Conservation (phyloP, 2,113 vertebrate genomes). For the Pseudolaguvia tuberculata region DNA sequence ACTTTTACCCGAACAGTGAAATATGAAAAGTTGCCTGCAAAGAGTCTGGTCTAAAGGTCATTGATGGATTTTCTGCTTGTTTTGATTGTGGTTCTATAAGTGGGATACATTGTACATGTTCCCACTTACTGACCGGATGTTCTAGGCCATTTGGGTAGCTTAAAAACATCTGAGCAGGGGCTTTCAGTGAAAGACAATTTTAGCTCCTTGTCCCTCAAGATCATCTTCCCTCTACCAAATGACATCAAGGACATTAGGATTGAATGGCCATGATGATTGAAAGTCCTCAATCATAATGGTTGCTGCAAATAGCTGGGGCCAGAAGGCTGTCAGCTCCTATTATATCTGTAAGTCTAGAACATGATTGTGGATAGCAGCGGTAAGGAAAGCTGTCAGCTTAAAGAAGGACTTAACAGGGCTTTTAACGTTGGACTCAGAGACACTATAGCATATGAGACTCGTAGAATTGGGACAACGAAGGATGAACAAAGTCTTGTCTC, state of each 20-base stretch:
- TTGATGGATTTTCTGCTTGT: neutral
- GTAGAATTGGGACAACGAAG: neutral
- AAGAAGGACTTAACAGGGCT: neutral
- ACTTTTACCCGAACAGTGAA: neutral
- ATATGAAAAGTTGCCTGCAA: neutral
- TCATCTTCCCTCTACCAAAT: neutral
- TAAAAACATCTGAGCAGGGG: neutral
- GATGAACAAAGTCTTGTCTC: neutral
- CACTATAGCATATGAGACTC: neutral
- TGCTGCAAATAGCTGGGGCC: neutral
- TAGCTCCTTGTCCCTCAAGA: neutral
- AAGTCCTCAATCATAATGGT: neutral
- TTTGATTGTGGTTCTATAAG: too few species aligned
- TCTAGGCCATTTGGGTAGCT: neutral
- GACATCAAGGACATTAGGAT: neutral
- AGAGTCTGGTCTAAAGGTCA: neutral
- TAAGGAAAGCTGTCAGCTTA: neutral
- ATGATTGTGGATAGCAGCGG: neutral
- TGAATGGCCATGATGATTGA: neutral
- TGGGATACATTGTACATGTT: neutral
- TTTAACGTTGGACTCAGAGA: neutral
- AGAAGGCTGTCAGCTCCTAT: neutral
- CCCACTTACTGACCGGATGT: neutral
- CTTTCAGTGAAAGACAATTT: neutral
- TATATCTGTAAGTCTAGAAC: neutral